Evolutionary conservation across 2,113 vertebrate genomes (phyloP), one percentile per base, ranked within the genome.

Genomic region (Romanogobio albipinnatus): DNA sequence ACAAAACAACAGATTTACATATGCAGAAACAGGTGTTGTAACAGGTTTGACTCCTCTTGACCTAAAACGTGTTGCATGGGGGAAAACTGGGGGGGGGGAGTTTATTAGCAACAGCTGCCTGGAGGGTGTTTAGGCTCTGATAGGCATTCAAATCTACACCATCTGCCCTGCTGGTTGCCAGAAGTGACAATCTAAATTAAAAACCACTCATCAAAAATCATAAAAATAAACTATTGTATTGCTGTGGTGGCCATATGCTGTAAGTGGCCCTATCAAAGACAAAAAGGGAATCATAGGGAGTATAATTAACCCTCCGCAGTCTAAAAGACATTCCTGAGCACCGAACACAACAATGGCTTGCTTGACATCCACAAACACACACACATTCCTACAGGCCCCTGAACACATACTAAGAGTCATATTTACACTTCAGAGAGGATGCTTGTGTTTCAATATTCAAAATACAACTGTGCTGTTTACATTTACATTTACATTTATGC

Each of bases 1-100:
- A 96, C 95, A 97, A 96, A 97, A 96, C 94, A 96, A 96, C 95
- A 97, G 95, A 98, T 98, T 95, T 97, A 94, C 95, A 96, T 95
- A 95, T 95, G 91, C 90, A 96, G 94, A 96, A 96, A 94, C 96
- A 98, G 97, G 96, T 98, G 97, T 94, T 95, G 88, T 94, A 97
- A 97, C 96, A 98, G 96, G 96, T 97, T 97, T 96, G 95, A 96
- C 89, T 96, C 94, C 92, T 94, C 93, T 95, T 96, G 95, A 98
- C 96, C 96, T 92, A 89, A 95, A 94, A 91, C 89, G 89, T 89
- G 92, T 94, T 88, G 90, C 86, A 71, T 53, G 56, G 80, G 71
- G 43, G 47, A 58, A 86, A 87, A 89, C 9, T 36, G 51, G n/a
- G 17, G 33, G 81, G 82, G 39, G 51, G 36, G 95, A 93, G 93